phyloP scores from a whole-genome alignment of 2,888 invertebrate species.

The Coelogynopora nodosa region DNA sequence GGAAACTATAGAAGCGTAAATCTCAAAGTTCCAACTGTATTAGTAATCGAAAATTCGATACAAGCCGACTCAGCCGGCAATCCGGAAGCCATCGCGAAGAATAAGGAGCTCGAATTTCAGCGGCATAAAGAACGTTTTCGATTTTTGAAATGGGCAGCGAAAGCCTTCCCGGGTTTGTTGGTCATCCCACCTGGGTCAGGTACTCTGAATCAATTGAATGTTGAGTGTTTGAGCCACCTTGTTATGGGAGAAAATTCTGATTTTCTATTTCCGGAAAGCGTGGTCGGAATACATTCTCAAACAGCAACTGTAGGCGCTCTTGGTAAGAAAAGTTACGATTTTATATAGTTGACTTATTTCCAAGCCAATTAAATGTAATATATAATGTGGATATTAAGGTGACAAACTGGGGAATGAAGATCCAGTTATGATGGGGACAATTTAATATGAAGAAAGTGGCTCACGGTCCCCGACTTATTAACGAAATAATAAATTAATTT shows the following conservation, averaged over 20 bases:
- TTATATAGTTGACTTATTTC: background rate
- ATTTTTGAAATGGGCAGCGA: background rate
- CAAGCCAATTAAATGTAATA: background rate
- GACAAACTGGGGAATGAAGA: too few relatives aligned
- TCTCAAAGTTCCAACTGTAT: background rate
- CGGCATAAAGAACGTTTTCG: background rate
- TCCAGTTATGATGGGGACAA: too few relatives aligned
- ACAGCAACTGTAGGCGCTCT: background rate
- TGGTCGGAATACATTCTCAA: background rate
- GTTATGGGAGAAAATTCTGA: background rate
- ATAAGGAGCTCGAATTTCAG: background rate
- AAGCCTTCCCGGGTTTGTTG: background rate
- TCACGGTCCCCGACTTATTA: too few relatives aligned
- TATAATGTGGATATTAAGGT: background rate
- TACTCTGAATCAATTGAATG: background rate
- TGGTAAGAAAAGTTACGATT: background rate
- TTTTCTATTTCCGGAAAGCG: background rate
- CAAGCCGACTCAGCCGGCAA: background rate
- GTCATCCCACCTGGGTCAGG: background rate
- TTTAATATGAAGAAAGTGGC: background rate
- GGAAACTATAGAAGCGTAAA: background rate
- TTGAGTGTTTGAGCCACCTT: background rate
- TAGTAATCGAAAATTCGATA: background rate
- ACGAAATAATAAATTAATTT: too few relatives aligned
- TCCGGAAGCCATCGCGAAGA: background rate